Conservation (phyloP, 2,888 invertebrate genomes). For the Lasioglossum pauxillum region DNA sequence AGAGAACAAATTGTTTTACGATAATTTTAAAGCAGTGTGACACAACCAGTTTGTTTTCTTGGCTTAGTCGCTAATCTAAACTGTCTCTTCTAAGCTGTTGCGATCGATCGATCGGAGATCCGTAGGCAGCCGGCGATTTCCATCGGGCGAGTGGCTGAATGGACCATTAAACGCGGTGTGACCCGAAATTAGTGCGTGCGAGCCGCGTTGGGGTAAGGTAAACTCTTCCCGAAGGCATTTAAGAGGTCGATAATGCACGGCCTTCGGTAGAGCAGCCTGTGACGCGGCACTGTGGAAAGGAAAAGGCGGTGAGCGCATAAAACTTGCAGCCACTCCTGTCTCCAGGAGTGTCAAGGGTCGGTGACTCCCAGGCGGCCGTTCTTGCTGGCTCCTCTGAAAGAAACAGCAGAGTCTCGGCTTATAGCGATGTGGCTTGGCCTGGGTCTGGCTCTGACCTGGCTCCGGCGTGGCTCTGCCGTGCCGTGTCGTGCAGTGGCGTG, state of each 20-base stretch:
- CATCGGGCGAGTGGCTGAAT: neutral
- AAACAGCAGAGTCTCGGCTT: constrained; percentile 36
- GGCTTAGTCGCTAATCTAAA: too few relatives aligned
- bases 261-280: constrained; percentile 61
- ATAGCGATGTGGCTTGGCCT: constrained; percentile 12
- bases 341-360: constrained; percentile 72
- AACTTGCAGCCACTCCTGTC: constrained; percentile 70
- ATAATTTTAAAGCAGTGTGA: too few relatives aligned
- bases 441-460: neutral
- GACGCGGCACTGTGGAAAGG: constrained; percentile 59
- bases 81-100: neutral
- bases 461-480: neutral
- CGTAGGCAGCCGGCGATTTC: neutral
- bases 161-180: constrained; percentile 14
- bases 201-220: constrained; percentile 18
- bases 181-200: constrained; percentile 50
- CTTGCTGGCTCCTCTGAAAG: constrained; percentile 59
- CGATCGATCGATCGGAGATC: constrained; percentile 2
- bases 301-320: constrained; percentile 67
- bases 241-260: constrained; percentile 65
- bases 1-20: neutral
- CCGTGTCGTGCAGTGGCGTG: neutral
- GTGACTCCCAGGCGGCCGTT: constrained; percentile 67
- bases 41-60: too few relatives aligned
- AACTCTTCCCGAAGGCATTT: constrained; percentile 44